Evolutionary conservation across 2,113 vertebrate genomes (phyloP), one percentile per base, ranked within the genome.

Genomic region (Oryzias curvinotus): DNA sequence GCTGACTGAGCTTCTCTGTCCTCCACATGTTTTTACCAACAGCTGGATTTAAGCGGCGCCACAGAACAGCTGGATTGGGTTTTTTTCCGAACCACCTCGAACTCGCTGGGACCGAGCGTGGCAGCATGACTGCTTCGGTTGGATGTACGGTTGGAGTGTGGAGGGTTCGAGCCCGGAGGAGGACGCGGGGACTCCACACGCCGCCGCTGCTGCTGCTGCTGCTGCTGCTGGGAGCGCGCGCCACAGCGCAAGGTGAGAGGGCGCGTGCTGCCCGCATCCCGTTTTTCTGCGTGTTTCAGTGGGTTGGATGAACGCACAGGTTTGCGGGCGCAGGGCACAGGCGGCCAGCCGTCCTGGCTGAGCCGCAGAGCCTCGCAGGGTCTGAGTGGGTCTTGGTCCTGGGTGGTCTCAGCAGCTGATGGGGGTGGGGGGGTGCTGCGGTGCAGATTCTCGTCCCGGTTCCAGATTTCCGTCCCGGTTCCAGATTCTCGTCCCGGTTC

Each of bases 141-240:
- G 79, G 83, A 82, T 87, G 58, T 80, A 74, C 16, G 23, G 74
- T 16, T 46, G 66, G 52, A 71, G n/a, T n/a, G n/a, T n/a, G n/a
- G n/a, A n/a, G n/a, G n/a, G n/a, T n/a, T n/a, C n/a, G n/a, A n/a
- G n/a, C n/a, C n/a, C n/a, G n/a, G n/a, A n/a, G 43, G 68, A 63
- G 59, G 61, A 66, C 68, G 43, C 65, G 76, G 47, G 73, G 72
- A 59, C 30, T 66, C 19, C 57, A 77, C 81, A 77, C 81, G 81
- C 83, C n/a, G n/a, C n/a, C 84, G 81, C 72, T 85, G 83, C 71
- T 87, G 36, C 10, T 8, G 8, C 81, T 82, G 77, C 73, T 75
- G 79, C 28, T 30, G 48, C 68, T 88, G 45, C 68, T 88, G 71
- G 65, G 62, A 59, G 77, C 67, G 47, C 70, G 28, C 56, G 18